These are phyloP conservation scores for Poecile atricapillus DNA, from an alignment of 2,113 vertebrate species.

Conservation along the genomic window DNA sequence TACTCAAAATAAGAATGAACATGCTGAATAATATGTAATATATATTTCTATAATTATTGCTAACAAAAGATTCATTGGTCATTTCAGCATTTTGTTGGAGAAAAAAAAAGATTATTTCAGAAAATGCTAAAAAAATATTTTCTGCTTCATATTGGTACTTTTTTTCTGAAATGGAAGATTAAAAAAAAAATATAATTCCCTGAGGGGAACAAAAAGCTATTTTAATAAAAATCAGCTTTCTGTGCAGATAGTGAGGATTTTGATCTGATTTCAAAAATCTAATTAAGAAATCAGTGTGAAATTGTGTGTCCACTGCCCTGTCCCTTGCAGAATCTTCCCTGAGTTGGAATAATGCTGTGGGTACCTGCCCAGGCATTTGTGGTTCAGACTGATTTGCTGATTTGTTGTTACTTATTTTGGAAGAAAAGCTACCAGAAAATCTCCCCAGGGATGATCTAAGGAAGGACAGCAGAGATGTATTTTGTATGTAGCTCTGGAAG, in stretches of 20 bases:
- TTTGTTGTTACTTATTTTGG: neutral
- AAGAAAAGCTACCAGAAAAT: neutral
- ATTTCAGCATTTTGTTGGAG: neutral
- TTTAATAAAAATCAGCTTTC: neutral
- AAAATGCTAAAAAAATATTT: neutral
- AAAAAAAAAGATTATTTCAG: neutral
- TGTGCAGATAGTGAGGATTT: neutral
- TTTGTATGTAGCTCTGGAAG: neutral
- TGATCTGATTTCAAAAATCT: neutral
- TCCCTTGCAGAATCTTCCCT: neutral
- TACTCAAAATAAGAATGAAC: neutral
- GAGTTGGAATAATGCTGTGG: neutral
- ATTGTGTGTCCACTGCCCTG: neutral
- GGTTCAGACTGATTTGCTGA: neutral
- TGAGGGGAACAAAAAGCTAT: neutral
- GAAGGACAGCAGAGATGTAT: neutral
- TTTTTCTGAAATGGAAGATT: neutral
- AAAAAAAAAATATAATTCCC: neutral
- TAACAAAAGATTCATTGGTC: rapidly evolving
- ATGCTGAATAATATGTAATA: neutral
- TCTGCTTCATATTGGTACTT: neutral
- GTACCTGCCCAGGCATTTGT: neutral
- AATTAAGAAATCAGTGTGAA: neutral
- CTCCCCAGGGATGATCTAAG: neutral
- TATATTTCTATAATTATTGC: neutral